These are phyloP conservation scores for Torymus texanus DNA, from an alignment of 2,888 invertebrate genomes.

Conservation along the genomic window DNA sequence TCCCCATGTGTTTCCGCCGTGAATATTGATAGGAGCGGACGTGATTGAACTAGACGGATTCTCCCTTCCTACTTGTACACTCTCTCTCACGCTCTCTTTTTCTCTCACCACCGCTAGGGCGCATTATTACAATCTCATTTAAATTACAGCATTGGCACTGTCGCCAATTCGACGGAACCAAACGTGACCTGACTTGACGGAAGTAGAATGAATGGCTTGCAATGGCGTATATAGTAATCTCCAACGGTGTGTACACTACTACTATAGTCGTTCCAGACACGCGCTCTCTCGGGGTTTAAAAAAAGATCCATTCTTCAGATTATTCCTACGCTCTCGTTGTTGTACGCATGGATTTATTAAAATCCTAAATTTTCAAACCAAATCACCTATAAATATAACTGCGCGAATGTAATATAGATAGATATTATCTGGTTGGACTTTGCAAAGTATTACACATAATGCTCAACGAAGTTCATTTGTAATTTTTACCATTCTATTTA, in stretches of 20 bases:
- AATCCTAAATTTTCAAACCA: too few species aligned
- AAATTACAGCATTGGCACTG: constrained; percentile 62
- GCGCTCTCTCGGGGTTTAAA: neutral
- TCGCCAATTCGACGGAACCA: constrained; percentile 60
- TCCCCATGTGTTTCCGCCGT: constrained; percentile 48
- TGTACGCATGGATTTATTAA: too few species aligned
- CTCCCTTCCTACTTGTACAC: neutral
- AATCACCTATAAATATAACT: too few species aligned
- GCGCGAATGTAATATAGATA: too few species aligned
- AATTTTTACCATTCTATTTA: too few species aligned
- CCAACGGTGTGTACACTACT: too few species aligned
- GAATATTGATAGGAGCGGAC: constrained; percentile 61
- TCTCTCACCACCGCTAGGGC: constrained; percentile 44
- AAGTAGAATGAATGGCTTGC: constrained; percentile 34
- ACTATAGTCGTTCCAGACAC: too few species aligned
- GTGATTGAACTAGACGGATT: constrained; percentile 60
- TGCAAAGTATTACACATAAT: too few species aligned
- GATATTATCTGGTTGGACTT: too few species aligned
- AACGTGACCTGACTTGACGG: constrained; percentile 63
- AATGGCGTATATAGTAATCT: neutral
- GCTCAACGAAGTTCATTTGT: too few species aligned
- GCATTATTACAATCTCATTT: constrained; percentile 64
- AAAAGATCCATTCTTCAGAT: constrained; percentile 32
- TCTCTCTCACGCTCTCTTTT: too few species aligned
- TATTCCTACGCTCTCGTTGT: neutral